phyloP scores from a whole-genome alignment of 1,140 invertebrate genomes.

The Drosophila ercepeae region DNA sequence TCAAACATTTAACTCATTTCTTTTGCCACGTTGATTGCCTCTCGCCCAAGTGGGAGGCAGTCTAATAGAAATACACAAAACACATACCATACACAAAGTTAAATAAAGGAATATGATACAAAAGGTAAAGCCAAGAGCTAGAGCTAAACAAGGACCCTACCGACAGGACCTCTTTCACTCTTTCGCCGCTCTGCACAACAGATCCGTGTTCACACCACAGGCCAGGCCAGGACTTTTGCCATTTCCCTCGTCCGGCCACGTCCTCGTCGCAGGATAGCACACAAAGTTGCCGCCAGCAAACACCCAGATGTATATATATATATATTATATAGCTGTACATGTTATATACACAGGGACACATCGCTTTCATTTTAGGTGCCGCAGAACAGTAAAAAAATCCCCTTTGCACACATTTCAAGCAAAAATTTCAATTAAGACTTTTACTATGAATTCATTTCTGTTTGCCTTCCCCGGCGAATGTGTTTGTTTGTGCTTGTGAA shows the following conservation, averaged over 20 bases:
- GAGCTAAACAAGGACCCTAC: slow-evolving; percentile 48
- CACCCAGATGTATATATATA: slow-evolving; percentile 18
- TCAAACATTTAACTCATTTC: slow-evolving; percentile 58
- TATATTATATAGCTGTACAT: slow-evolving; percentile 18
- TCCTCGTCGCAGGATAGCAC: slow-evolving; percentile 46
- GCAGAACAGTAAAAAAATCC: slow-evolving; percentile 61
- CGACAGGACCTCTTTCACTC: slow-evolving; percentile 18
- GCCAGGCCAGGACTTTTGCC: slow-evolving; percentile 67
- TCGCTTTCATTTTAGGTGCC: slow-evolving; percentile 71
- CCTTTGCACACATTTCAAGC: slow-evolving; percentile 64
- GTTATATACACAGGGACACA: slow-evolving; percentile 48
- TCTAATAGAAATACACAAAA: slow-evolving; percentile 56
- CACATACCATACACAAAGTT: slow-evolving; percentile 36
- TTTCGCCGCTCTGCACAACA: slow-evolving; percentile 25
- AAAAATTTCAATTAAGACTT: slow-evolving; percentile 82
- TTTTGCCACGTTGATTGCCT: slow-evolving; percentile 50
- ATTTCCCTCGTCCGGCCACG: slow-evolving; percentile 29
- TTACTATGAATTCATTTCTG: slow-evolving; percentile 75
- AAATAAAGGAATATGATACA: slow-evolving; percentile 51
- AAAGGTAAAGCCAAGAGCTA: slow-evolving; percentile 70
- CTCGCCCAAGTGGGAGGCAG: slow-evolving; percentile 24
- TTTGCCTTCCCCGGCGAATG: slow-evolving; percentile 33
- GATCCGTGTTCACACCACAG: slow-evolving; percentile 47
- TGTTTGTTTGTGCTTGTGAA: slow-evolving; percentile 42
- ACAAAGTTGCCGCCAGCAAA: slow-evolving; percentile 58